phyloP scores from a whole-genome alignment of 2,113 vertebrate genomes.

The Nycticebus coucang region DNA sequence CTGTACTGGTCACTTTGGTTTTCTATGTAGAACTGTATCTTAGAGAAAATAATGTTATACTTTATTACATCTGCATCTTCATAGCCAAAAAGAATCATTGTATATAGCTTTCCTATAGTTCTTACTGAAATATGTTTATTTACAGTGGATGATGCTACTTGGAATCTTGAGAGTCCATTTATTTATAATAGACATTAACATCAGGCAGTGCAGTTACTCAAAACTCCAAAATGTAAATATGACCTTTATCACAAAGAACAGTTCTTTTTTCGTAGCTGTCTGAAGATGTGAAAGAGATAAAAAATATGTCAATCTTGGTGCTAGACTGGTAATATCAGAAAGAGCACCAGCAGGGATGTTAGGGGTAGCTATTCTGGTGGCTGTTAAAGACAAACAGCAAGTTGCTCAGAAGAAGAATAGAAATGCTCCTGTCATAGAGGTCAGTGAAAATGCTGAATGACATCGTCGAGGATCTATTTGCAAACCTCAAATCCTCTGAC shows the following conservation, averaged over 20 bases:
- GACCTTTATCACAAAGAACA: conserved; percentile 36
- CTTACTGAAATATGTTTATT: neutral
- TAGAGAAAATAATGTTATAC: neutral
- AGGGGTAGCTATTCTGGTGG: neutral
- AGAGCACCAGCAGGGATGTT: neutral
- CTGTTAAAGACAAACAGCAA: conserved; percentile 23
- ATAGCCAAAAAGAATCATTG: neutral
- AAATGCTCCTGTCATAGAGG: neutral
- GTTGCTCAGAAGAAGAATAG: neutral
- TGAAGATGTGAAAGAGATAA: neutral
- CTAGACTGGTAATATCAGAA: neutral
- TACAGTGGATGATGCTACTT: neutral
- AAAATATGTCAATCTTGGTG: neutral
- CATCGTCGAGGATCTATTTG: conserved; percentile 29
- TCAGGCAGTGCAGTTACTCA: neutral
- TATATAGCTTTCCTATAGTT: neutral
- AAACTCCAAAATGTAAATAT: conserved; percentile 43
- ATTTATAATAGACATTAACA: neutral
- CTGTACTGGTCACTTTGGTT: neutral
- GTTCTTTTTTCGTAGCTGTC: neutral
- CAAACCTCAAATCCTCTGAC: conserved; percentile 39
- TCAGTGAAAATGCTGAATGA: neutral
- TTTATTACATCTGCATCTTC: neutral
- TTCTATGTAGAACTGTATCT: neutral
- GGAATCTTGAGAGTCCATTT: neutral